A percentile compares a stretch with the other conserved stretches of the same genome.
Conservation (phyloP, 2,888 invertebrate genomes). For the Troides helena region DNA sequence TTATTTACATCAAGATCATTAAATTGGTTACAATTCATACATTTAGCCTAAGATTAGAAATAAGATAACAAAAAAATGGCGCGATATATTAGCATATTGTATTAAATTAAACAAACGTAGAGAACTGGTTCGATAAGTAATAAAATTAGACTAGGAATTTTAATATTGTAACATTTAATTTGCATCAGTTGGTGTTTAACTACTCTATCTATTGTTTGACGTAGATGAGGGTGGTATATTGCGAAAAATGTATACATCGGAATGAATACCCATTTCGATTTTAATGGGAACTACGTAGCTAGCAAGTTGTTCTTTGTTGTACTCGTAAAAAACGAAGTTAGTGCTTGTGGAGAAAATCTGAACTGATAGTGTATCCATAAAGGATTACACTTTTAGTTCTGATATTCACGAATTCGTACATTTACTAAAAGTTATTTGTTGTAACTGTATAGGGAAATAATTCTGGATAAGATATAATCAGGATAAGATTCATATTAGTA, state of each 20-base stretch:
- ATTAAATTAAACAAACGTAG: conserved; percentile 42
- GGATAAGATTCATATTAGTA: too few relatives aligned
- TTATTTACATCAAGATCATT: conserved; percentile 39
- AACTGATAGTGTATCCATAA: background rate
- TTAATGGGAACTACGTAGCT: background rate
- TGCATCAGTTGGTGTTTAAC: background rate
- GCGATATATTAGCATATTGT: conserved; percentile 44
- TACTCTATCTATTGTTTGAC: background rate
- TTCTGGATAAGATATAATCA: too few relatives aligned
- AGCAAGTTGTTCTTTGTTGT: background rate
- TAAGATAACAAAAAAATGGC: conserved; percentile 41
- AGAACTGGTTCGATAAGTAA: conserved; percentile 36
- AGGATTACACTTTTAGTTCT: too few relatives aligned
- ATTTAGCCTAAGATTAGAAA: conserved; percentile 49
- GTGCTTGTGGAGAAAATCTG: background rate
- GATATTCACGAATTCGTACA: too few relatives aligned
- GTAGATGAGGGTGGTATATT: background rate
- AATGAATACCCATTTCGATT: background rate
- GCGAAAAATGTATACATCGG: background rate
- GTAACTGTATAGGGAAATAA: too few relatives aligned
- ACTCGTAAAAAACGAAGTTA: background rate
- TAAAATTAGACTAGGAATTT: background rate
- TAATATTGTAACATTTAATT: background rate
- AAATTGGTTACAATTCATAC: conserved; percentile 52
- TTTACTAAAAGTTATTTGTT: too few relatives aligned